Evolutionary conservation across 2,113 vertebrate species (phyloP).

Genomic region (Ivindomyrus marchei): DNA sequence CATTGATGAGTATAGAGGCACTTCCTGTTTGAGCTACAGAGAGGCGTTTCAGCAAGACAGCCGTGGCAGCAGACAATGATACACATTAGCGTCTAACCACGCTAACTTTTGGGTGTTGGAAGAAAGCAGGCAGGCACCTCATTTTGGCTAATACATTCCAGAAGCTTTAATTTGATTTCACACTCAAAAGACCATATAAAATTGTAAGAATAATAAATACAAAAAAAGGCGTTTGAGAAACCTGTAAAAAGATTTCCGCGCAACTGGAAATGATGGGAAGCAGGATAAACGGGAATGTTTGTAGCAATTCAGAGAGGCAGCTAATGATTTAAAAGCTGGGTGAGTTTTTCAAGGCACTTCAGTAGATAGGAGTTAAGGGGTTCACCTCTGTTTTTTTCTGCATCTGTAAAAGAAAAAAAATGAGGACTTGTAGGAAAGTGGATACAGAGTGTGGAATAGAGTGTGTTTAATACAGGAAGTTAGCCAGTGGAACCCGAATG

Average conservation of each 20-base stretch:
- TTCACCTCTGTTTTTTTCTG: constrained; percentile 51
- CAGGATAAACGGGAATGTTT: background rate
- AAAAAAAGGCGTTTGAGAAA: background rate
- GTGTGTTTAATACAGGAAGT: background rate
- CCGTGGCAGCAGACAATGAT: background rate
- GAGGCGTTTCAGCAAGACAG: constrained; percentile 30
- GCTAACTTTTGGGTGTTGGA: background rate
- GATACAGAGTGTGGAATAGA: background rate
- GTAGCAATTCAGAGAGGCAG: background rate
- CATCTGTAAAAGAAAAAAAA: constrained; percentile 49
- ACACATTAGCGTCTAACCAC: background rate
- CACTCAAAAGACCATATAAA: constrained; percentile 19
- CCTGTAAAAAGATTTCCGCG: background rate
- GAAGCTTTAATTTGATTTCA: constrained; percentile 37
- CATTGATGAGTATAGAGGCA: constrained; percentile 57
- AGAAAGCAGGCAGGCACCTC: background rate
- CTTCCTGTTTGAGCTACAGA: constrained; percentile 50
- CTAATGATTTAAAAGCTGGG: constrained; percentile 68
- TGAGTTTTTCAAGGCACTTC: constrained; percentile 80
- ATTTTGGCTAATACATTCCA: background rate
- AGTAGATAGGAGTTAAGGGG: constrained; percentile 65
- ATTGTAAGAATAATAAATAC: constrained; percentile 19
- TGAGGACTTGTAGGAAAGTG: background rate
- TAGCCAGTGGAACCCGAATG: no score
- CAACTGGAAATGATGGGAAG: background rate